Conservation (phyloP, 2,797 vertebrate genomes). For the Margarornis squamiger region DNA sequence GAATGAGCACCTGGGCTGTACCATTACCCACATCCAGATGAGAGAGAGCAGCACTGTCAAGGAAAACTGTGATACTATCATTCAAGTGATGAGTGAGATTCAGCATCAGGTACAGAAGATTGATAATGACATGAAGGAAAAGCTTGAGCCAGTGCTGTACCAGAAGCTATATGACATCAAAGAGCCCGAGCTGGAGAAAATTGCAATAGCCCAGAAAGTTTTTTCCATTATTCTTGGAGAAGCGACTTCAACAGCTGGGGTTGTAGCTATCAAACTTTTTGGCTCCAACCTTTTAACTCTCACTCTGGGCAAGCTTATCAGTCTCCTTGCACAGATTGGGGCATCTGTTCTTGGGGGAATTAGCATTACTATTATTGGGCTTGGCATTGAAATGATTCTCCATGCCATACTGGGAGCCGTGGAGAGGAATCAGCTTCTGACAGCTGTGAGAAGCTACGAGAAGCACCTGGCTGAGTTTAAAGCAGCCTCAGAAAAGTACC, state of each 20-base stretch:
- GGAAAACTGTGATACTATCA: conserved; percentile 78
- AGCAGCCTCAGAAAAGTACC: conserved; percentile 75
- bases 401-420: conserved; percentile 76
- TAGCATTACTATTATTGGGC: conserved; percentile 72
- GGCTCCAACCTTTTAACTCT: conserved; percentile 66
- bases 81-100: conserved; percentile 70
- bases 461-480: conserved; percentile 76
- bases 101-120: conserved; percentile 75
- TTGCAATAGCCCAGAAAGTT: conserved; percentile 75
- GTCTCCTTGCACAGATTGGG: conserved; percentile 71
- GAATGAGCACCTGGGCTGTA: conserved; percentile 72
- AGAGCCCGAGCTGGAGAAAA: conserved; percentile 75
- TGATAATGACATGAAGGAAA: conserved; percentile 73
- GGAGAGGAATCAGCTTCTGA: conserved; percentile 74
- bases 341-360: conserved; percentile 78
- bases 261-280: conserved; percentile 75
- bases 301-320: conserved; percentile 67
- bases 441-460: conserved; percentile 75
- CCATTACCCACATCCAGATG: conserved; percentile 64
- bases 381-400: conserved; percentile 77
- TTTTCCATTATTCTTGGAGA: conserved; percentile 76
- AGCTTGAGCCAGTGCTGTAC: conserved; percentile 76
- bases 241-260: conserved; percentile 71
- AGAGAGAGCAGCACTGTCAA: conserved; percentile 71
- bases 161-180: conserved; percentile 77